Percentiles rank a stretch among this genome's conserved stretches.
Conservation (phyloP, 2,888 invertebrate genomes). For the Julus scanicus region DNA sequence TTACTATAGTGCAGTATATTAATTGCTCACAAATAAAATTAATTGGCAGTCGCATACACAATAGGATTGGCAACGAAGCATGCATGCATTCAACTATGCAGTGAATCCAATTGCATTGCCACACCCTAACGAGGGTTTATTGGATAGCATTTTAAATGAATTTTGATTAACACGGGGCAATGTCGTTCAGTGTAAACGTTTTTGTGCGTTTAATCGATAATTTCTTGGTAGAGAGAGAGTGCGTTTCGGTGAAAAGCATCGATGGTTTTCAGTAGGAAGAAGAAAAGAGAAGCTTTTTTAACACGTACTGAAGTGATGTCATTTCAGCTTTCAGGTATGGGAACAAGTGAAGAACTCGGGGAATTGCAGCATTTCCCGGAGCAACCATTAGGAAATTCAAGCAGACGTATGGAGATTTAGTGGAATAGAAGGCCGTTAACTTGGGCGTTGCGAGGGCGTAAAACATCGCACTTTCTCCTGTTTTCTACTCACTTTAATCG, state of each 20-base stretch:
- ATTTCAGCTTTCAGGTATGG: background rate
- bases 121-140: background rate
- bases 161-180: constrained; percentile 35
- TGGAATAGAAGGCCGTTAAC: constrained; percentile 29
- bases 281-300: constrained; percentile 2
- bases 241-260: constrained; percentile 21
- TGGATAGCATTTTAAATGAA: constrained; percentile 24
- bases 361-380: constrained; percentile 29
- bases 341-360: background rate
- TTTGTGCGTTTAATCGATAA: constrained; percentile 19
- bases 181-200: constrained; percentile 29
- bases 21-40: constrained; percentile 18
- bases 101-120: constrained; percentile 13
- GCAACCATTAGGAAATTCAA: constrained; percentile 45
- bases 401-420: constrained; percentile 45
- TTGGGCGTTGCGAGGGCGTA: constrained; percentile 47
- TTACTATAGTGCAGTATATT: background rate
- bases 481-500: constrained; percentile 40
- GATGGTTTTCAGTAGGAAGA: background rate
- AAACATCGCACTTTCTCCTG: constrained; percentile 14
- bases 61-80: background rate
- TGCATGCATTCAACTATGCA: background rate
- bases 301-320: constrained; percentile 10
- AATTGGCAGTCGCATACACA: background rate
- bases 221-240: background rate